Conservation (phyloP, 2,797 vertebrate species). For the Pithecia hirsuta region DNA sequence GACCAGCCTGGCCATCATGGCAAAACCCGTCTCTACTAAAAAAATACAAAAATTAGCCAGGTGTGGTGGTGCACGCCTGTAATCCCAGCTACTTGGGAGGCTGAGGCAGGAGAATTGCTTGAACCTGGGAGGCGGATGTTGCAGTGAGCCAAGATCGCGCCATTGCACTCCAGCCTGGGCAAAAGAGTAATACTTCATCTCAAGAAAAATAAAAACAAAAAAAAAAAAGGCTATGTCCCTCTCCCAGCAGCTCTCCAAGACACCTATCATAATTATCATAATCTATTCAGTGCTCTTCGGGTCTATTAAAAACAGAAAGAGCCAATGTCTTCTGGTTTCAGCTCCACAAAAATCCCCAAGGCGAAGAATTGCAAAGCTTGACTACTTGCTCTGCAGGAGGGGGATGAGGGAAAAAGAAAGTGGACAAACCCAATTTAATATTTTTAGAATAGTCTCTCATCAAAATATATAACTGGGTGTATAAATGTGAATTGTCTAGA, state of each 20-base stretch:
- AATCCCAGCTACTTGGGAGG: no score
- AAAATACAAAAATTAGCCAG: no score
- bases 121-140: no score
- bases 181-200: no score
- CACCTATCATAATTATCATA: background rate
- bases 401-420: background rate
- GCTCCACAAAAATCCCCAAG: background rate
- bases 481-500: background rate
- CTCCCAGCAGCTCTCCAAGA: background rate
- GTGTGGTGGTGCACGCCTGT: no score
- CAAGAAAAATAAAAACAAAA: no score
- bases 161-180: no score
- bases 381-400: background rate
- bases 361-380: background rate
- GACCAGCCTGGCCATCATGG: no score
- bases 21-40: no score
- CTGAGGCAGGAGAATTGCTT: no score
- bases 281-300: background rate
- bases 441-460: background rate
- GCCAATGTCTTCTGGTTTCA: background rate
- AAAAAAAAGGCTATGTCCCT: background rate
- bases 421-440: background rate
- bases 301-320: background rate
- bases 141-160: no score
- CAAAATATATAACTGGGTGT: background rate